phyloP scores from a whole-genome alignment of 2,888 invertebrate species.

The Pammene aurita region DNA sequence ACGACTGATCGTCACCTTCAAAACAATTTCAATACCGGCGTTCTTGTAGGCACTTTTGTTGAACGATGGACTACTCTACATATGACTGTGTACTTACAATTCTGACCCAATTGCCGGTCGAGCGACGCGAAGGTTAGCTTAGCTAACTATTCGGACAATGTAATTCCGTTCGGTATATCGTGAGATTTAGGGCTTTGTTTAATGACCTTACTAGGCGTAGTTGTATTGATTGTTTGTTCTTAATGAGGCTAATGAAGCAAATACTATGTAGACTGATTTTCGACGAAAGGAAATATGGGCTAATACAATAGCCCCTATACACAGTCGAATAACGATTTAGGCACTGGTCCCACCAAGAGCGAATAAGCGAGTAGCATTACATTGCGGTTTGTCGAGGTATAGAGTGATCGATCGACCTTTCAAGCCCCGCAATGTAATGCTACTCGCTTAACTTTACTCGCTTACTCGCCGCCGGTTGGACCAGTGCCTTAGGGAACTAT shows the following conservation, averaged over 20 bases:
- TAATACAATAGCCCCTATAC: too few species aligned
- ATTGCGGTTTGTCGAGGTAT: too few species aligned
- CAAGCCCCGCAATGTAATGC: too few species aligned
- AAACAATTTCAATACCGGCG: neutral
- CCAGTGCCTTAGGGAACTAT: too few species aligned
- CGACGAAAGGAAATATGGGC: too few species aligned
- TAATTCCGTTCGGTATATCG: constrained; percentile 11
- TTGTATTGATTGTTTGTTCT: constrained; percentile 12
- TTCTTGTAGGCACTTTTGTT: too few species aligned
- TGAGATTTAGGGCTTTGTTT: constrained; percentile 25
- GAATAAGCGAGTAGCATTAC: too few species aligned
- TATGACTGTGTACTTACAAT: neutral
- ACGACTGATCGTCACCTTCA: neutral
- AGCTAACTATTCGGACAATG: constrained; percentile 23
- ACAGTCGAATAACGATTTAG: too few species aligned
- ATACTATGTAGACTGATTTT: neutral
- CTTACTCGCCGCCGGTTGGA: too few species aligned
- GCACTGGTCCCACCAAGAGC: too few species aligned
- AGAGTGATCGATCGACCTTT: too few species aligned
- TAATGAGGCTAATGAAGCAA: constrained; percentile 7
- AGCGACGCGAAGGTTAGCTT: constrained; percentile 40
- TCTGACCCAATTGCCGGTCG: constrained; percentile 43
- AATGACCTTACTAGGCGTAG: constrained; percentile 6
- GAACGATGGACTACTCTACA: neutral
- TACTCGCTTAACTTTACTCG: too few species aligned